Evolutionary conservation across 2,797 vertebrate species (phyloP).

Genomic region (Channa striata): DNA sequence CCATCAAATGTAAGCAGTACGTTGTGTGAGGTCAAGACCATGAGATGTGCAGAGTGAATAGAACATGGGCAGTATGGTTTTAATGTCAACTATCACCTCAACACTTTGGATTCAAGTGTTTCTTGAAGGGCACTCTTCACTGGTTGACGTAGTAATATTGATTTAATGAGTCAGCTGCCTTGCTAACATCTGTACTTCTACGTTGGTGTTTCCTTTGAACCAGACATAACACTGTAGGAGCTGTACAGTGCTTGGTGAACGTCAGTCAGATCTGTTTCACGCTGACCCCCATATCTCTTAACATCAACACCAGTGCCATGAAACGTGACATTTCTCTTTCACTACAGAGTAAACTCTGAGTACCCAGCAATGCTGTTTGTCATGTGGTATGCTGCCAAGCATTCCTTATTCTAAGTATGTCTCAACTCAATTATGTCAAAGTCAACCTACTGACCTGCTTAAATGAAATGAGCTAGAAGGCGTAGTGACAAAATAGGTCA

Average conservation of each 20-base stretch:
- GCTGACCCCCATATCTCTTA: constrained; percentile 29
- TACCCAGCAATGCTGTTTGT: constrained; percentile 47
- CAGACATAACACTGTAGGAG: constrained; percentile 6
- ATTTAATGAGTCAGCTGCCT: constrained; percentile 58
- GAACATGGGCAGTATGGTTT: constrained; percentile 31
- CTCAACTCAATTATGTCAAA: constrained; percentile 30
- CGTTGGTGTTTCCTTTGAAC: constrained; percentile 45
- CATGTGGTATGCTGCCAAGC: constrained; percentile 21
- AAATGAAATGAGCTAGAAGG: constrained; percentile 6
- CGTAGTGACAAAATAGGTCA: background rate
- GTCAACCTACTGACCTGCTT: constrained; percentile 23
- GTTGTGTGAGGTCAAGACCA: constrained; percentile 63
- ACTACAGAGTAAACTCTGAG: constrained; percentile 29
- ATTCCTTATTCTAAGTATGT: constrained; percentile 27
- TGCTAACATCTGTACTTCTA: constrained; percentile 41
- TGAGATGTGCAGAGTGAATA: constrained; percentile 49
- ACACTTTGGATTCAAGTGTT: constrained; percentile 39
- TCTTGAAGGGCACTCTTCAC: constrained; percentile 40
- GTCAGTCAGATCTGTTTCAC: constrained; percentile 22
- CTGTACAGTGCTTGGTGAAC: constrained; percentile 32
- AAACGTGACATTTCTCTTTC: constrained; percentile 54
- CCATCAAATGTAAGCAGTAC: constrained; percentile 62
- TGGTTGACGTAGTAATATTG: constrained; percentile 58
- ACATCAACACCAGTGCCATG: constrained; percentile 22
- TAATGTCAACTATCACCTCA: constrained; percentile 40